phyloP scores from a whole-genome alignment of 2,113 vertebrate genomes.

The Ceratotherium simum region DNA sequence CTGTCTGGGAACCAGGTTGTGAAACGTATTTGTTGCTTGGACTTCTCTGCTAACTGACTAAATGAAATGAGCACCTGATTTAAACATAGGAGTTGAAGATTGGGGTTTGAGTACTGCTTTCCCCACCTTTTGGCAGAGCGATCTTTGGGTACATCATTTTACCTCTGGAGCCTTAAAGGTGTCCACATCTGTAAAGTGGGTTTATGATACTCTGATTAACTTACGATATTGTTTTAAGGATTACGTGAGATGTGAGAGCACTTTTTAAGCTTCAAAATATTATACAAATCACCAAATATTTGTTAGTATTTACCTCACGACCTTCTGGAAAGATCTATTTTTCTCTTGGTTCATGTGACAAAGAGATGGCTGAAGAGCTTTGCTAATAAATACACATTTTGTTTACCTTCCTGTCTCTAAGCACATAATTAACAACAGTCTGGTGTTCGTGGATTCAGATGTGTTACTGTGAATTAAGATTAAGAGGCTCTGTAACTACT shows the following conservation, averaged over 20 bases:
- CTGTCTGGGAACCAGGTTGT: background rate
- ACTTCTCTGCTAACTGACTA: background rate
- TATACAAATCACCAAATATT: background rate
- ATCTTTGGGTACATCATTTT: conserved; percentile 19
- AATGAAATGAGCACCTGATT: background rate
- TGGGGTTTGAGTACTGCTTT: background rate
- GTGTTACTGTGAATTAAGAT: conserved; percentile 3
- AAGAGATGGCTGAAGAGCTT: background rate
- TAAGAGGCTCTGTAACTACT: background rate
- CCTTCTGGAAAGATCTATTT: background rate
- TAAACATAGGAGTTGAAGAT: background rate
- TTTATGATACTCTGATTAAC: background rate
- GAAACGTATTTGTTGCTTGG: background rate
- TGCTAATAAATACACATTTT: background rate
- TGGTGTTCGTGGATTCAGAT: background rate
- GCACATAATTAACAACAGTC: background rate
- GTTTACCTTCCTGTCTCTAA: background rate
- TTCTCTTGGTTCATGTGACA: conserved; percentile 15
- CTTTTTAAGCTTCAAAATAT: conserved; percentile 25
- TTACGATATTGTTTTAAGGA: background rate
- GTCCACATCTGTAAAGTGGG: background rate
- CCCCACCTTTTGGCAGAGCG: background rate
- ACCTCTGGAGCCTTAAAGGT: background rate
- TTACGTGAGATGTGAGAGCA: background rate
- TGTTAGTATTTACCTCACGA: background rate